Percentiles rank a stretch among this genome's conserved stretches.
phyloP scores from a whole-genome alignment of 2,888 invertebrate species.

The Callinectes sapidus region DNA sequence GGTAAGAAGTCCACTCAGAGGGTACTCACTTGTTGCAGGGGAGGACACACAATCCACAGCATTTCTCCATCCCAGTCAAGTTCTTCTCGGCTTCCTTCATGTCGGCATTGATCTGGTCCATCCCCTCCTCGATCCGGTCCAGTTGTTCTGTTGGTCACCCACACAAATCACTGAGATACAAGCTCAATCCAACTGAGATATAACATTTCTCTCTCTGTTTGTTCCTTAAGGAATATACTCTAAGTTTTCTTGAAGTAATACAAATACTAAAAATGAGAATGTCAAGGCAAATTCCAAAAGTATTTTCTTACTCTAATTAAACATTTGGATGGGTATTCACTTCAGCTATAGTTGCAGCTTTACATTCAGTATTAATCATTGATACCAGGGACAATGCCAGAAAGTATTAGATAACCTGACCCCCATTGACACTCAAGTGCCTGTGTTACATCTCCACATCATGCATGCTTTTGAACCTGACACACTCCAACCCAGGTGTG shows the following conservation, averaged over 20 bases:
- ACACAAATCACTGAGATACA: neutral
- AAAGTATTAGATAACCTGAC: neutral
- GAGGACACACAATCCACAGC: conserved; percentile 81
- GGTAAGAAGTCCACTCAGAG: too few relatives aligned
- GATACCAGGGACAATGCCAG: neutral
- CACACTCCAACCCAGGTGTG: neutral
- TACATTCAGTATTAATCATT: neutral
- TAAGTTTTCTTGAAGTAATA: neutral
- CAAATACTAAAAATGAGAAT: neutral
- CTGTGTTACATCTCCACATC: neutral
- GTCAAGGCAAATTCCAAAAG: neutral
- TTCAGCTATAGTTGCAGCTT: neutral
- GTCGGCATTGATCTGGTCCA: conserved; percentile 99
- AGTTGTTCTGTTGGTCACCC: conserved; percentile 88
- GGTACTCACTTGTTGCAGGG: conserved; percentile 77
- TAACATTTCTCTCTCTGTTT: neutral
- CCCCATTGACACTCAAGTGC: neutral
- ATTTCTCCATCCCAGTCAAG: conserved; percentile 98
- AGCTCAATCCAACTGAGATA: neutral
- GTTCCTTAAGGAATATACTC: neutral
- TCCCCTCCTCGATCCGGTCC: conserved; percentile 99
- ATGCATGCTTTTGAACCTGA: neutral
- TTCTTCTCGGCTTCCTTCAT: conserved; percentile 99
- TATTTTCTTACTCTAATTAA: neutral
- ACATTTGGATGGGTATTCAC: neutral